Evolutionary conservation across 2,797 vertebrate genomes (phyloP), one percentile per base, ranked within the genome.

Genomic region (Telmatherina bonti): DNA sequence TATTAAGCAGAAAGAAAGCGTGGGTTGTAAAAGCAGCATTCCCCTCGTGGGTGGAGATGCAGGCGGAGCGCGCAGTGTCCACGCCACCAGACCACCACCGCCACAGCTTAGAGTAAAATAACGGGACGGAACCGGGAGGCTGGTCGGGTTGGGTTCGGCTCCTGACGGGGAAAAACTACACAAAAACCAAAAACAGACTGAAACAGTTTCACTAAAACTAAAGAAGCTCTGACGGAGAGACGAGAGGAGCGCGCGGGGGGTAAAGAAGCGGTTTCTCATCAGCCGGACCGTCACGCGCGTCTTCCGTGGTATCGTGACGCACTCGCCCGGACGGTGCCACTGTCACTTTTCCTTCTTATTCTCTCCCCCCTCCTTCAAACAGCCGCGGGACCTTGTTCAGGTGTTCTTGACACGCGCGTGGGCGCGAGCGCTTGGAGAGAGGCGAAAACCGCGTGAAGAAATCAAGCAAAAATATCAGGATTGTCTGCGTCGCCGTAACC

Each of bases 111-210:
- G 90, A 87, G 93, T 94, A 94, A 92, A 91, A 85, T 94, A 94
- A 72, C 81, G 69, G 84, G 83, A 94, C 94, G 92, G 94, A 95
- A 92, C 94, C 90, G 7, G 92, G 90, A 93, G 94, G 92, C 93
- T 93, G 95, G 90, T 93, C 92, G 92, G 76, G 76, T 81, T 59
- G 81, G 77, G 72, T 82, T n/a, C 53, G 77, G 81, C 63, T 72
- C 67, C 72, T 72, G 83, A 77, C 87, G 43, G 49, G 69, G n/a
- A 43, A 43, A 38, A 13, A 7, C 22, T n/a, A 65, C 69, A 66
- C 29, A 66, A 27, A 78, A 76, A 31, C 26, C 53, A 66, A 43
- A 79, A 79, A 78, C 69, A 78, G 75, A 70, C 70, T 33, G 4
- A 87, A 79, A 90, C 72, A 86, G 82, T 89, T 88, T 54, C 74